Evolutionary conservation across 2,888 invertebrate genomes (phyloP).

Genomic region (Heliconius erato): DNA sequence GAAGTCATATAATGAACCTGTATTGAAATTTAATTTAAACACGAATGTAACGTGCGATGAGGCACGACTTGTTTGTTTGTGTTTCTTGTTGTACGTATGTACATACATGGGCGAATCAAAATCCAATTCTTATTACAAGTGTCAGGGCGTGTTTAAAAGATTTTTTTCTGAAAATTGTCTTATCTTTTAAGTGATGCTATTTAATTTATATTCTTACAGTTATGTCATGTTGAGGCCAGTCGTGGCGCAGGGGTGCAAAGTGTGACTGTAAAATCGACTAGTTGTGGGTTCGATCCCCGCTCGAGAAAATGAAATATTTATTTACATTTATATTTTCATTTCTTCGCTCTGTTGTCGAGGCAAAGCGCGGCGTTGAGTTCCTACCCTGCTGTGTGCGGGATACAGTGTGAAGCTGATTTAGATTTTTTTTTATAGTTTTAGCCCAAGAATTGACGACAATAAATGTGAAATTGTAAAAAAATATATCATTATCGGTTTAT

Average conservation of each 20-base stretch:
- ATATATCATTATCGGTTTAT: neutral
- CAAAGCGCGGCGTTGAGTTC: too few species aligned
- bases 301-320: too few species aligned
- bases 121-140: slow-evolving; percentile 3
- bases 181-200: neutral
- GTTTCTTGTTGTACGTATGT: slow-evolving; percentile 11
- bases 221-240: neutral
- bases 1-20: slow-evolving; percentile 14
- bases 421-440: neutral
- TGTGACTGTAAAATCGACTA: too few species aligned
- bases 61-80: slow-evolving; percentile 12
- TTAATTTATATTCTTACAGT: neutral
- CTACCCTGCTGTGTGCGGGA: too few species aligned
- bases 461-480: too few species aligned
- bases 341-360: too few species aligned
- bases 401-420: neutral
- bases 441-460: too few species aligned
- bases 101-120: neutral
- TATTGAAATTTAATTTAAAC: slow-evolving; percentile 24
- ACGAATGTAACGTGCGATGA: slow-evolving; percentile 8
- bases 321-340: too few species aligned
- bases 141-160: neutral
- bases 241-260: too few species aligned
- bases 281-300: too few species aligned
- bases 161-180: neutral